Evolutionary conservation across 2,113 vertebrate species (phyloP).

Genomic region (rabbit (Oryctolagus cuniculus)): mOryCun1.1 NC_091443.1:75554501-75555000

Average conservation of each 20-base stretch:
- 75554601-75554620: not conserved
- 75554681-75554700: not conserved
- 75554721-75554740: not conserved
- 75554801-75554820: not conserved
- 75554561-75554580: not conserved
- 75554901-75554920: not conserved
- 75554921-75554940: conserved; percentile 58
- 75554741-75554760: not conserved
- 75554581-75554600: not conserved
- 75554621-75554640: conserved; percentile 17
- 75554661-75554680: not conserved
- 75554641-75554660: not conserved
- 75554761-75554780: not conserved
- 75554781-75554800: not conserved
- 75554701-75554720: not conserved
- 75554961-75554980: conserved; percentile 62
- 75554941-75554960: conserved; percentile 64
- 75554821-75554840: not conserved
- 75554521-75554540: not conserved
- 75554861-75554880: not conserved
- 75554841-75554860: not conserved
- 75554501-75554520: not conserved
- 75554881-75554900: not conserved
- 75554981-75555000: conserved; percentile 80
- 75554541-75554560: conserved; percentile 17